These are phyloP conservation scores for Octodon degus DNA, from an alignment of 2,113 vertebrate species.

Conservation along the genomic window DNA sequence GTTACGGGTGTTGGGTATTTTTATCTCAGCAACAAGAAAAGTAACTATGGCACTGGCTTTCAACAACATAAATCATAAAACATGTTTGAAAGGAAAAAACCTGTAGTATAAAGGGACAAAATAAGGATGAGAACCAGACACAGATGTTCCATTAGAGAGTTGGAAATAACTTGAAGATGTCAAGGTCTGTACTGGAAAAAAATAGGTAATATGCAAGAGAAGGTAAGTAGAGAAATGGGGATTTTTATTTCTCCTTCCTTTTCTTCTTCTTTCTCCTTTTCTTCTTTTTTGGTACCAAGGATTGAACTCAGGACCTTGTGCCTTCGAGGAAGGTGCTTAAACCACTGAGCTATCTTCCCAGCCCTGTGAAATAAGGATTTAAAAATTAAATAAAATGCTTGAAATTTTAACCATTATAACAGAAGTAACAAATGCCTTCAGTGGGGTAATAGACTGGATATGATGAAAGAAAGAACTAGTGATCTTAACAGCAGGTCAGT, in stretches of 20 bases:
- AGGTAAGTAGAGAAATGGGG: background rate
- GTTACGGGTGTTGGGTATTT: background rate
- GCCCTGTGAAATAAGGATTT: background rate
- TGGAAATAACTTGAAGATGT: background rate
- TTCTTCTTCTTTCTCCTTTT: no score
- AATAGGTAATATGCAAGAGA: background rate
- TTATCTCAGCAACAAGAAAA: background rate
- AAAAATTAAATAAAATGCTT: background rate
- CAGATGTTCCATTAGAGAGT: background rate
- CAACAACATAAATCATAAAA: background rate
- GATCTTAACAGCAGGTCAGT: background rate
- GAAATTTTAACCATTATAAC: background rate
- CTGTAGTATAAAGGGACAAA: background rate
- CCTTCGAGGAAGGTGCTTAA: no score
- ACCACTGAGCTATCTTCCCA: no score
- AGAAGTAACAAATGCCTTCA: background rate
- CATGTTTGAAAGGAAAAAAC: background rate
- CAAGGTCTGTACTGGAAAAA: background rate
- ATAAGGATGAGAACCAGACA: background rate
- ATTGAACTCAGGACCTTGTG: no score
- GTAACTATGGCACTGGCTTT: background rate
- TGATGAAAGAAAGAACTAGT: background rate
- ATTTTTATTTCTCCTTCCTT: background rate
- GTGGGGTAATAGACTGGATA: background rate
- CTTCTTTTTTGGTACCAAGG: no score